Conservation (phyloP, 2,113 vertebrate species). For the Columbina picui region DNA sequence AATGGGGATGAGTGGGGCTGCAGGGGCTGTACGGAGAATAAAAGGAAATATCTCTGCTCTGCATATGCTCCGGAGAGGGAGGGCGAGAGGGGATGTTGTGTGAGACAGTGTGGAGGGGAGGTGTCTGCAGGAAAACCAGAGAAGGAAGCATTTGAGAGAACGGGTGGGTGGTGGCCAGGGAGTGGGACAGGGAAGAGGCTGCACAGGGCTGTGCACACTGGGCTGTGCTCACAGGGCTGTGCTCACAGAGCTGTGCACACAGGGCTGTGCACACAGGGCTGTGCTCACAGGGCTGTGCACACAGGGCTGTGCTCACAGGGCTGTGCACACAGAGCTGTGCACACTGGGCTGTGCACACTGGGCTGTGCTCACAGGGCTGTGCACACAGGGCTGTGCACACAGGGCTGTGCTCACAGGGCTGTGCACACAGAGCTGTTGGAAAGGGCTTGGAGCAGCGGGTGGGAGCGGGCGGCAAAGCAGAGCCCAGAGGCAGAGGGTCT, state of each 20-base stretch:
- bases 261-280: too few relatives aligned
- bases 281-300: too few relatives aligned
- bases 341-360: not conserved
- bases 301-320: not conserved
- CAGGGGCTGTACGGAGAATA: constrained; percentile 5
- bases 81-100: not conserved
- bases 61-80: not conserved
- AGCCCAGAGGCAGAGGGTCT: not conserved
- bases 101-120: not conserved
- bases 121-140: not conserved
- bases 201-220: not conserved
- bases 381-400: not conserved
- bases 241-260: too few relatives aligned
- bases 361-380: too few relatives aligned
- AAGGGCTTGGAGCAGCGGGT: not conserved
- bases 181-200: not conserved
- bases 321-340: not conserved
- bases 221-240: too few relatives aligned
- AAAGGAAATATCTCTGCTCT: constrained; percentile 51
- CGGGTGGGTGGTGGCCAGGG: not conserved
- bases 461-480: not conserved
- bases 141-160: not conserved
- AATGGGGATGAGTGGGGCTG: not conserved
- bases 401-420: not conserved
- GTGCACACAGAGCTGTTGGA: not conserved